Base-by-base conservation (phyloP, 2,888 invertebrate species). In the Altica lythri region DNA sequence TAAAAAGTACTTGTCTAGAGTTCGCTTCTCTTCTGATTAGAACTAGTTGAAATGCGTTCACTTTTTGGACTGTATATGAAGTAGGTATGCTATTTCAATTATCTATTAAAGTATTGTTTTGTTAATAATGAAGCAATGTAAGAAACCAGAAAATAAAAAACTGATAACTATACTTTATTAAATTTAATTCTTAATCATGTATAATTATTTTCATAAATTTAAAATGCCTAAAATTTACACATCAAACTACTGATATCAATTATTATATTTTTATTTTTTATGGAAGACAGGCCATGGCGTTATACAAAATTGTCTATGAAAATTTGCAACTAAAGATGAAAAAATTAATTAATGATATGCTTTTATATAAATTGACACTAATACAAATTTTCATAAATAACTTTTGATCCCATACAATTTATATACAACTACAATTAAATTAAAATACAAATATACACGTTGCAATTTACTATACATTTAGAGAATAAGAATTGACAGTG, bases 231-330 rank as follows among this genome's bases (percentile, higher is more conserved):
- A 52, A 48, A 35, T 35, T 48, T 51, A 54, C 43, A 50, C 46
- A 55, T n/a, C 43, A 13, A 55, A 45, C 47, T 55, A 55, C 42
- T 50, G 29, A 46, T 56, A 53, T 57, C 59, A 38, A 48, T 29
- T 40, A 43, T 57, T 43, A 49, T 63, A 60, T 63, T 62, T 64
- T 64, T 62, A 62, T 66, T 62, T 64, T 68, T 70, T 68, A 71
- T 75, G 75, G 75, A 75, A 75, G 75, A 75, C 75, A 72, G 69
- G 68, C 73, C 72, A 73, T 74, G 74, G 74, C 73, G 68, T 67
- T 54, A 57, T 63, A 44, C 57, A 66, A 66, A 66, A 64, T 61
- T 61, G 44, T 62, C 58, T 57, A 64, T 65, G 62, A 62, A 66
- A 67, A 67, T 65, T 63, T 59, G 49, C 47, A 48, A 25, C 12